These are phyloP conservation scores for Polyploca ridens DNA, from an alignment of 2,888 invertebrate genomes.

Conservation along the genomic window DNA sequence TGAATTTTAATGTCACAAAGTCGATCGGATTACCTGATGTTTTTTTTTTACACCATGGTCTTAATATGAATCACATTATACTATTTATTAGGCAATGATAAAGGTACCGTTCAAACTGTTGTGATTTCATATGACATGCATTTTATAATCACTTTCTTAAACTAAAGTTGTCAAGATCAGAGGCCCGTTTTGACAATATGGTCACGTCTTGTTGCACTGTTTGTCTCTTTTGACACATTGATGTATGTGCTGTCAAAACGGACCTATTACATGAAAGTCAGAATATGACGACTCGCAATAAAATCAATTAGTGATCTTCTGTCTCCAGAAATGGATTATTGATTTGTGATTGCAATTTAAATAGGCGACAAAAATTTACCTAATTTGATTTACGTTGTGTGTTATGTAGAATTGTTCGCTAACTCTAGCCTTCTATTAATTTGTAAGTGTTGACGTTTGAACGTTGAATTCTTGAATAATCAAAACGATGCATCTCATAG, in stretches of 20 bases:
- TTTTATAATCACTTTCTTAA: background rate
- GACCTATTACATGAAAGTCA: background rate
- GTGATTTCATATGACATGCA: background rate
- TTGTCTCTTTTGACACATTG: too few species aligned
- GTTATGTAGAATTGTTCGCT: background rate
- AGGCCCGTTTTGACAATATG: too few species aligned
- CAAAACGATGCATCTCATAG: constrained; percentile 22
- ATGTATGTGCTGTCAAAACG: too few species aligned
- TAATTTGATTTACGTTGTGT: background rate
- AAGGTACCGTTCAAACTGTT: background rate
- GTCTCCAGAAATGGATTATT: background rate
- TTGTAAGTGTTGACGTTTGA: constrained; percentile 6
- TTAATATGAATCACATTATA: background rate
- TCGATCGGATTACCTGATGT: constrained; percentile 12
- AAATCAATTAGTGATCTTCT: constrained; percentile 13
- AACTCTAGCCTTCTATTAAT: background rate
- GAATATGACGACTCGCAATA: constrained; percentile 17
- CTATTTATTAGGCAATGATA: background rate
- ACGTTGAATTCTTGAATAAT: constrained; percentile 12
- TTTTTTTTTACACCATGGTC: background rate
- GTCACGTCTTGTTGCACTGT: too few species aligned
- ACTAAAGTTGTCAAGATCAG: too few species aligned
- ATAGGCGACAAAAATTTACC: background rate
- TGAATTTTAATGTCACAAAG: constrained; percentile 28
- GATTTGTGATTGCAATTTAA: background rate